phyloP scores from a whole-genome alignment of 2,888 invertebrate species.

The Idaea dimidiata region DNA sequence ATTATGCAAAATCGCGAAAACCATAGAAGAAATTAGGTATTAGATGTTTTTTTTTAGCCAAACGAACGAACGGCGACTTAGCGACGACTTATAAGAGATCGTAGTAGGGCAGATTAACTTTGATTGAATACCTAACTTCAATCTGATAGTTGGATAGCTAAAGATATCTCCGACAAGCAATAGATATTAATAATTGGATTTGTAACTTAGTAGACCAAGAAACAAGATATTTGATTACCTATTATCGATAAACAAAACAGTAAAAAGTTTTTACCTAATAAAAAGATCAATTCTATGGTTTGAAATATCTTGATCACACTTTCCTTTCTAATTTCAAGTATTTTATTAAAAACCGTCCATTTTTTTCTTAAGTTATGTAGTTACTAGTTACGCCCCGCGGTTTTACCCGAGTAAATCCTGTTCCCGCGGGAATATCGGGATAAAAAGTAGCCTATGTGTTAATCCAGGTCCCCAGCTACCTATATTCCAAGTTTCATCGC shows the following conservation, averaged over 20 bases:
- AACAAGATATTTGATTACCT: neutral
- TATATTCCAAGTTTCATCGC: too few species aligned
- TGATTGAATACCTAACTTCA: neutral
- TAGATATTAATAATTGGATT: neutral
- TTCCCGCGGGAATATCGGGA: too few species aligned
- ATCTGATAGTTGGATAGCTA: neutral
- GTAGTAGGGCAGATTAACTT: too few species aligned
- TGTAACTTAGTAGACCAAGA: neutral
- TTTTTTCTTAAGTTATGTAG: neutral
- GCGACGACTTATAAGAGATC: too few species aligned
- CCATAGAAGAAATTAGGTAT: too few species aligned
- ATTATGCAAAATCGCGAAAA: too few species aligned
- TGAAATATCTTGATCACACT: neutral
- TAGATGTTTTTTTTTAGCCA: too few species aligned
- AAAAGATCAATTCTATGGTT: neutral
- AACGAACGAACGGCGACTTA: too few species aligned
- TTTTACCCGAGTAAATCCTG: too few species aligned
- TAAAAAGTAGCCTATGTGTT: too few species aligned
- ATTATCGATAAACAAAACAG: neutral
- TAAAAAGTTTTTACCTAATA: neutral
- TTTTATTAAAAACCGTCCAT: neutral
- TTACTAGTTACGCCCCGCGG: too few species aligned
- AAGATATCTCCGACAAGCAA: neutral
- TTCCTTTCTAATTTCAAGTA: neutral
- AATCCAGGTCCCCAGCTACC: too few species aligned